Conservation (phyloP, 1,140 invertebrate genomes). For the Carposina sasakii region DNA sequence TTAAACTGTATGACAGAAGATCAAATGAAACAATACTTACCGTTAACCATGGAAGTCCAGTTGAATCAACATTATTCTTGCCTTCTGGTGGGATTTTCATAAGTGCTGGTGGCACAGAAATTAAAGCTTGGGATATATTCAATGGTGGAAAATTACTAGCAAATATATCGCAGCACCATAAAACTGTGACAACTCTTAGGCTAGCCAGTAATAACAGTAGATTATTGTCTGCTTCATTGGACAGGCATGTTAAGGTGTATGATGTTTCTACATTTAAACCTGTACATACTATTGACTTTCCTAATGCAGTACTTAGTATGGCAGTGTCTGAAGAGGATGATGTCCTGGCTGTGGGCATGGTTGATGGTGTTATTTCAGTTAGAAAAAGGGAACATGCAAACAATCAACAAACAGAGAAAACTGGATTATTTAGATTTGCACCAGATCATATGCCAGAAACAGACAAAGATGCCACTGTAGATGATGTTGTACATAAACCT, state of each 20-base stretch:
- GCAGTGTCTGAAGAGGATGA: conserved; percentile 87
- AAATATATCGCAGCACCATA: conserved; percentile 90
- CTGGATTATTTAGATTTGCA: conserved; percentile 67
- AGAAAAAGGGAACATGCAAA: conserved; percentile 79
- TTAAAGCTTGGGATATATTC: conserved; percentile 95
- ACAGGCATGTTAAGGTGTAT: conserved; percentile 96
- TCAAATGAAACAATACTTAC: conserved; percentile 79
- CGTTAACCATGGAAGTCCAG: conserved; percentile 91
- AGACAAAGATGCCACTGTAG: conserved; percentile 53
- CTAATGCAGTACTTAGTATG: conserved; percentile 92
- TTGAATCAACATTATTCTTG: conserved; percentile 92
- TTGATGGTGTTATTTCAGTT: conserved; percentile 93
- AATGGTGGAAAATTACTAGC: conserved; percentile 88
- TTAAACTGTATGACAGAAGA: conserved; percentile 92
- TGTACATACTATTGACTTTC: conserved; percentile 91
- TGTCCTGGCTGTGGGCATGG: conserved; percentile 90
- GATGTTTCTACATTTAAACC: conserved; percentile 89
- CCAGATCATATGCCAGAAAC: conserved; percentile 62
- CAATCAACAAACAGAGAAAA: conserved; percentile 53
- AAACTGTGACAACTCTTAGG: conserved; percentile 90
- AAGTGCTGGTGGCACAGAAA: conserved; percentile 92
- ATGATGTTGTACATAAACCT: conserved; percentile 71
- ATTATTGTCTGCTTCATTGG: conserved; percentile 91
- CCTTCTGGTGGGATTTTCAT: conserved; percentile 93
- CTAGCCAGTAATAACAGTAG: conserved; percentile 86